Base-by-base conservation (phyloP, 1,140 invertebrate species). In the Ridgeia piscesae region DNA sequence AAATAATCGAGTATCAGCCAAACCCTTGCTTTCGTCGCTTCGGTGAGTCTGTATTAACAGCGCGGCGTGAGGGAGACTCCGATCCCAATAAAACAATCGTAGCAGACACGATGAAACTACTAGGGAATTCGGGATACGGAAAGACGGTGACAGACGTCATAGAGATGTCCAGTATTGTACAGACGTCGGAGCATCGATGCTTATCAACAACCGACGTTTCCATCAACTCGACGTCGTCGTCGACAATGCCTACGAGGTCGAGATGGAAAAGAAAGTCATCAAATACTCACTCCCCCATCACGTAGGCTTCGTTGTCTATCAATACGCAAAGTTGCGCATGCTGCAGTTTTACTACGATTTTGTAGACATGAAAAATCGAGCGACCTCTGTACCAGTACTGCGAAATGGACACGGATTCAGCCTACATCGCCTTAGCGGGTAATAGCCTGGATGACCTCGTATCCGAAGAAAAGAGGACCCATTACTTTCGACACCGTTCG, bases 321-420 rank as follows among this genome's bases (percentile, higher is more conserved):
- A 94, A 35, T 93, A 93, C n/a, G 94, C 94, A 9, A 94, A 94
- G 91, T 91, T 94, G n/a, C 35, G 89, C 1, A 94, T 94, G 93
- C 89, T 94, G 0, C 33, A 94, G 42, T 94, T 94, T 91, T 94
- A 94, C 77, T 94, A 93, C 88, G 94, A 94, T 89, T 94, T 94
- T 35, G 89, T 94, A 89, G 93, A 94, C 42, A 88, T 91, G 33
- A n/a, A 94, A 92, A 35, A 89, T 94, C 0, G 92, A 92, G 27
- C 48, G 93, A 35, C 14, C 77, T 33, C 92, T 94, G 88, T 94
- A 93, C 88, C 91, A 94, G 92, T 93, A 94, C 42, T 94, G 93
- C 35, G 91, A 94, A 42, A 94, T 94, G 93, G 94, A 94, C 48
- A 94, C 94, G 31, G 94, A 93, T 88, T 93, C 92, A 27, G 93